A percentile compares a stretch with the other conserved stretches of the same genome.
Evolutionary conservation across 2,797 vertebrate species (phyloP).

Genomic region (Cephalopachus bancanus): DNA sequence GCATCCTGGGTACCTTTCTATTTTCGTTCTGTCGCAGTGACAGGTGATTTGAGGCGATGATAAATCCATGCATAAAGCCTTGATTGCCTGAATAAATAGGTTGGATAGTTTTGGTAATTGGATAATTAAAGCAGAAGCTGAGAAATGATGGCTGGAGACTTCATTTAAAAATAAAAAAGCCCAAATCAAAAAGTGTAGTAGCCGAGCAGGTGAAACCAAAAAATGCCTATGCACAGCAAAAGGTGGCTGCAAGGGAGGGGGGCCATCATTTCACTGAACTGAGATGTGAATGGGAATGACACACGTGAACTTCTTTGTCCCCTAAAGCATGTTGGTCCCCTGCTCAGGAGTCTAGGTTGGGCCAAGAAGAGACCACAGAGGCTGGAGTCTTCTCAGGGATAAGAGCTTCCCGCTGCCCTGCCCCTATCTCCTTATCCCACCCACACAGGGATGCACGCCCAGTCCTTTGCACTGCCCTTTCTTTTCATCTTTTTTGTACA

Average conservation of each 20-base stretch:
- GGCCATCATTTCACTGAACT: neutral
- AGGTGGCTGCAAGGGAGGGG: neutral
- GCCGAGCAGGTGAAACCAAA: neutral
- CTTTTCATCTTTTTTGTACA: neutral
- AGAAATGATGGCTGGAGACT: conserved; percentile 63
- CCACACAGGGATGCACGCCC: too few species aligned
- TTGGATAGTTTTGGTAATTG: conserved; percentile 79
- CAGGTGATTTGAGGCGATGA: conserved; percentile 81
- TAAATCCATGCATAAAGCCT: conserved; percentile 78
- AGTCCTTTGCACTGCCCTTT: neutral
- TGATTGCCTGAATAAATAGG: conserved; percentile 84
- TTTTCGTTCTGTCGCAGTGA: conserved; percentile 71
- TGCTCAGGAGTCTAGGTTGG: neutral
- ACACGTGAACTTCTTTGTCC: neutral
- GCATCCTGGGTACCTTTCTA: conserved; percentile 60
- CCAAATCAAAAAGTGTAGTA: neutral
- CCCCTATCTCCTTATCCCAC: neutral
- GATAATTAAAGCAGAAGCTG: conserved; percentile 80
- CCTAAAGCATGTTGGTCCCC: neutral
- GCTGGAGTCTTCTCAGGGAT: neutral
- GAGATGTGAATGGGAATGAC: conserved; percentile 6
- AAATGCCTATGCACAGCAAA: neutral
- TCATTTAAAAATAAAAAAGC: conserved; percentile 33
- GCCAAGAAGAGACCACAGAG: neutral
- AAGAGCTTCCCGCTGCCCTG: neutral